phyloP scores from a whole-genome alignment of 2,888 invertebrate species.

The Fabriciana adippe region DNA sequence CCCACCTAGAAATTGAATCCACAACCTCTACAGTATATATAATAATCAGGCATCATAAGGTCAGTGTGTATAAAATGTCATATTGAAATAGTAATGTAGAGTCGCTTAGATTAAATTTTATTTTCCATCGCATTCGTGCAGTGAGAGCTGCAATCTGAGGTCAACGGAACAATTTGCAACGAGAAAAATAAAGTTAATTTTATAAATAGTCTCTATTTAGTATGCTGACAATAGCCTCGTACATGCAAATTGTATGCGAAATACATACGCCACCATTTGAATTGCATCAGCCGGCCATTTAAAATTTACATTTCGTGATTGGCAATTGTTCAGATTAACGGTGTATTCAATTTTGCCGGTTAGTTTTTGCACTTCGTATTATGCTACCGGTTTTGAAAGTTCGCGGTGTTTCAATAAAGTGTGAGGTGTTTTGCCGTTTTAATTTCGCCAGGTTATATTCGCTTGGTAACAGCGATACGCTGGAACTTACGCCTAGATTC shows the following conservation, averaged over 20 bases:
- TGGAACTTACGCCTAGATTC: constrained; percentile 2
- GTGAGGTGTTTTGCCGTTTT: constrained; percentile 32
- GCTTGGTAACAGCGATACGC: constrained; percentile 52
- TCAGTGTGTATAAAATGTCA: too few relatives aligned
- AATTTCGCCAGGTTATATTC: constrained; percentile 43
- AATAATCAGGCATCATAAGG: too few relatives aligned
- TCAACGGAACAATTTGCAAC: constrained; percentile 33
- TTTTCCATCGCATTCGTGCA: constrained; percentile 8
- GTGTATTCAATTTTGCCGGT: constrained; percentile 46
- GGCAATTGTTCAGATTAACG: constrained; percentile 33
- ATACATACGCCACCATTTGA: constrained; percentile 47
- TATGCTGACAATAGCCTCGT: constrained; percentile 57
- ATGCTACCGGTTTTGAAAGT: constrained; percentile 39
- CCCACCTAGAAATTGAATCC: too few relatives aligned
- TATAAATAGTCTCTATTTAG: constrained; percentile 58
- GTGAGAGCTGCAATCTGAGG: constrained; percentile 22
- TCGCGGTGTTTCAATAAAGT: constrained; percentile 7
- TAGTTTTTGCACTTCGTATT: constrained; percentile 40
- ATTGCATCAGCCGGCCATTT: constrained; percentile 47
- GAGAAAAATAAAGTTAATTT: constrained; percentile 47
- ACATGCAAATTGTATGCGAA: constrained; percentile 60
- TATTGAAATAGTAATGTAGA: too few relatives aligned
- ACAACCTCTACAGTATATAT: too few relatives aligned
- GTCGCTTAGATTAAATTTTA: constrained; percentile 1
- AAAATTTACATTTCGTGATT: constrained; percentile 42